A percentile compares a stretch with the other conserved stretches of the same genome.
Conservation (phyloP, 1,140 invertebrate genomes). For the Dolichoris vasculosae region DNA sequence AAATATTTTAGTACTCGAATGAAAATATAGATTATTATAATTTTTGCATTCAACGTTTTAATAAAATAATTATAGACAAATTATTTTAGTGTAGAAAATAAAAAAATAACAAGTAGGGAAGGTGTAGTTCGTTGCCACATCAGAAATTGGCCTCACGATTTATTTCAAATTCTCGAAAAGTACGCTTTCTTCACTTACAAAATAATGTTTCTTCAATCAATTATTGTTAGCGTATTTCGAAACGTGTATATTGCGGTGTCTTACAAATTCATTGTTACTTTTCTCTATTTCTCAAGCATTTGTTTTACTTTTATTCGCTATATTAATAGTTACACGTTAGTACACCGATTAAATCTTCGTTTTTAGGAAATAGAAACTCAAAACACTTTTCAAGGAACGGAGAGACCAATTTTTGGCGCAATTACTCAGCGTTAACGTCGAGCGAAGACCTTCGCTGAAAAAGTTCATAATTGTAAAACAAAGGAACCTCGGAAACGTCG, state of each 20-base stretch:
- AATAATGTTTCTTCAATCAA: constrained; percentile 4
- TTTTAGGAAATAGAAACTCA: neutral
- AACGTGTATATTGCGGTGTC: neutral
- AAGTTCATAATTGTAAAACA: neutral
- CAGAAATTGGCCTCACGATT: constrained; percentile 41
- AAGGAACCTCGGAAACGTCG: neutral
- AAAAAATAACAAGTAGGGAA: neutral
- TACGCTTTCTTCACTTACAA: constrained; percentile 13
- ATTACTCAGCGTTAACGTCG: neutral
- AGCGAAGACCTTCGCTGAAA: neutral
- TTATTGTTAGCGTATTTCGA: constrained; percentile 9
- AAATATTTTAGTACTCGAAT: neutral
- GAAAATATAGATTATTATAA: neutral
- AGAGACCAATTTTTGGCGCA: neutral
- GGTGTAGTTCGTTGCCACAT: neutral
- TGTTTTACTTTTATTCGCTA: neutral
- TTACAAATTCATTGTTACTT: constrained; percentile 1
- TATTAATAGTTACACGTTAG: neutral
- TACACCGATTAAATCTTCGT: neutral
- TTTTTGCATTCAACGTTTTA: neutral
- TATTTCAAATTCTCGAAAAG: constrained; percentile 29
- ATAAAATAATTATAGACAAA: neutral
- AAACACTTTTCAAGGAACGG: neutral
- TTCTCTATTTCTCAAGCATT: constrained; percentile 2
- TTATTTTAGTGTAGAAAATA: neutral